A percentile compares a stretch with the other conserved stretches of the same genome.
These are phyloP conservation scores for Platysternon megacephalum DNA, from an alignment of 2,113 vertebrate species.

Conservation along the genomic window DNA sequence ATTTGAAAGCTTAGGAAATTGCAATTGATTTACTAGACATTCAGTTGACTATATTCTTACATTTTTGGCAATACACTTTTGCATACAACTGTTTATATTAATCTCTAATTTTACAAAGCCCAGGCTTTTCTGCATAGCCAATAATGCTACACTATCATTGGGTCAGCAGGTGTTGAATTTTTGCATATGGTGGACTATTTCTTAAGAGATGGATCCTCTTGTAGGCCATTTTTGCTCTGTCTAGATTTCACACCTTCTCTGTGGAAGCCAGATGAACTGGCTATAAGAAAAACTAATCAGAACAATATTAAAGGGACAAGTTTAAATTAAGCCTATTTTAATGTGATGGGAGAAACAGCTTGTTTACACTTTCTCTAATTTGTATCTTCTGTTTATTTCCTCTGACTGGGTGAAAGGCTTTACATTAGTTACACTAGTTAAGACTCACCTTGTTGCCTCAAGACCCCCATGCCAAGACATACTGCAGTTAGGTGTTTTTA, in stretches of 20 bases:
- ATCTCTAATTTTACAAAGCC: not conserved
- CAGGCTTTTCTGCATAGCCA: not conserved
- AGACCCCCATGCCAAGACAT: not conserved
- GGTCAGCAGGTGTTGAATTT: not conserved
- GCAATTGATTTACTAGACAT: not conserved
- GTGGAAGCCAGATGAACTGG: not conserved
- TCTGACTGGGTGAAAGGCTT: not conserved
- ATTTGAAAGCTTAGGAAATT: not conserved
- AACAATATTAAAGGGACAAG: not conserved
- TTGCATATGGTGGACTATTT: not conserved
- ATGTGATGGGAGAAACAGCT: not conserved
- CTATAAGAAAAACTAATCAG: slow-evolving; percentile 7
- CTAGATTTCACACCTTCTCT: not conserved
- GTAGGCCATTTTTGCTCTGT: not conserved
- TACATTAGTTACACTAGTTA: not conserved
- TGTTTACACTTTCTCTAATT: not conserved
- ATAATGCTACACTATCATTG: not conserved
- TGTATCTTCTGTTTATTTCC: not conserved
- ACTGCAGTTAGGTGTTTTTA: not conserved
- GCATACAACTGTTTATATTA: not conserved
- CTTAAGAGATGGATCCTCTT: not conserved
- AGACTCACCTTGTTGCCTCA: not conserved
- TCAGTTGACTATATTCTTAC: not conserved
- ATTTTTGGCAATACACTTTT: not conserved
- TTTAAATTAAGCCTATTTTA: not conserved